These are phyloP conservation scores for Candidula unifasciata DNA, from an alignment of 2,888 invertebrate genomes.

Conservation along the genomic window DNA sequence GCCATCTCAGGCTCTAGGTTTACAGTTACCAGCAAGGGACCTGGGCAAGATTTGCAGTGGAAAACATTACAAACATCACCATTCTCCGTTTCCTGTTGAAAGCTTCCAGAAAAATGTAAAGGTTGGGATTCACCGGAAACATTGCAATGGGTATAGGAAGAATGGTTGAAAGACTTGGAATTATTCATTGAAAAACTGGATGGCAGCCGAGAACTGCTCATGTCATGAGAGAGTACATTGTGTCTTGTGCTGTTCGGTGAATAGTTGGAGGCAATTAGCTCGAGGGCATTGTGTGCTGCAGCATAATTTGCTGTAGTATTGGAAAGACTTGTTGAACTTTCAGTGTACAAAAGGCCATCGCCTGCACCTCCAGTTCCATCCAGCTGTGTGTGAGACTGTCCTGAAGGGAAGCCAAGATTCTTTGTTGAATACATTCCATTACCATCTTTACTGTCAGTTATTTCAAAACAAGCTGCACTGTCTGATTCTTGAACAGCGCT, in stretches of 20 bases:
- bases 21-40: conserved; percentile 39
- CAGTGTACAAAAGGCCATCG: conserved; percentile 22
- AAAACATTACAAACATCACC: conserved; percentile 26
- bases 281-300: conserved; percentile 33
- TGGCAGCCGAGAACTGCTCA: background rate
- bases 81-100: conserved; percentile 14
- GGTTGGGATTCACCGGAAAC: background rate
- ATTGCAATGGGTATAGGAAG: conserved; percentile 25
- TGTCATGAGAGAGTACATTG: conserved; percentile 30
- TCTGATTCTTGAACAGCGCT: conserved; percentile 14
- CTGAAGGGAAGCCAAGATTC: conserved; percentile 10
- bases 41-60: conserved; percentile 44
- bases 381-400: conserved; percentile 12
- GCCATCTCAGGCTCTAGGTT: conserved; percentile 39
- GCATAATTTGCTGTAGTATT: conserved; percentile 13
- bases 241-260: background rate
- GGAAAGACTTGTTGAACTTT: conserved; percentile 22
- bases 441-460: conserved; percentile 12
- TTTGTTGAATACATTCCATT: conserved; percentile 25
- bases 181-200: conserved; percentile 26
- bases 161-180: conserved; percentile 19
- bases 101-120: conserved; percentile 21
- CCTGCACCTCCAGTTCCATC: background rate
- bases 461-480: conserved; percentile 26
- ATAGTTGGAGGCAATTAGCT: conserved; percentile 44